Evolutionary conservation across 2,797 vertebrate species (phyloP).

Genomic region (Cossypha heuglini): DNA sequence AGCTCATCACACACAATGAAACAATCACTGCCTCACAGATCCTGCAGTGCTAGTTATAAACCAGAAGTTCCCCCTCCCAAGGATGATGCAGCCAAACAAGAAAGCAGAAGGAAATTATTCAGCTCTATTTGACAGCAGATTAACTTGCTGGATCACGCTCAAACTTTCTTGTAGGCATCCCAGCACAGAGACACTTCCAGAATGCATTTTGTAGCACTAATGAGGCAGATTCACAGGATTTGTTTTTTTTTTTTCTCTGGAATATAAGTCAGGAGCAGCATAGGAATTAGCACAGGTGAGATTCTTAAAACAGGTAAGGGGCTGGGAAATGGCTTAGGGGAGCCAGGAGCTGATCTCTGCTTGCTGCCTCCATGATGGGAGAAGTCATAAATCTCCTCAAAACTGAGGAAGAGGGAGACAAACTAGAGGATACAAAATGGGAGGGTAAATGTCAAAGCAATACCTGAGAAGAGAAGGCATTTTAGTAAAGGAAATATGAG

Average conservation of each 20-base stretch:
- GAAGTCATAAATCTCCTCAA: background rate
- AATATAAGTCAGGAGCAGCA: background rate
- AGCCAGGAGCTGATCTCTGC: background rate
- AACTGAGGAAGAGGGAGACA: background rate
- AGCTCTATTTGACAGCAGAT: background rate
- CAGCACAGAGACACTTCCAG: conserved; percentile 1
- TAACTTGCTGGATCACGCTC: conserved; percentile 2
- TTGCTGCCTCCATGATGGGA: background rate
- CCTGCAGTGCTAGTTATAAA: background rate
- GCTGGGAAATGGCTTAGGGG: background rate
- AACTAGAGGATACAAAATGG: background rate
- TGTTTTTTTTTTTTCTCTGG: background rate
- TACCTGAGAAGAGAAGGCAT: background rate
- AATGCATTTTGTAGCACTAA: background rate
- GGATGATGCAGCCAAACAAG: background rate
- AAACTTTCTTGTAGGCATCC: background rate
- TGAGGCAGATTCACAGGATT: background rate
- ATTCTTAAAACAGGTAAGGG: background rate
- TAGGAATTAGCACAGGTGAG: background rate
- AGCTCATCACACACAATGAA: background rate
- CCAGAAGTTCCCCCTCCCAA: background rate
- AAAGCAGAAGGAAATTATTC: conserved; percentile 20
- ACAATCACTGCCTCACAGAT: background rate
- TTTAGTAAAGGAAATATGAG: background rate
- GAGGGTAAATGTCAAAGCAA: background rate